A percentile compares a stretch with the other conserved stretches of the same genome.
Evolutionary conservation across 1,140 invertebrate species (phyloP).

Genomic region (Calosoma granatense): DNA sequence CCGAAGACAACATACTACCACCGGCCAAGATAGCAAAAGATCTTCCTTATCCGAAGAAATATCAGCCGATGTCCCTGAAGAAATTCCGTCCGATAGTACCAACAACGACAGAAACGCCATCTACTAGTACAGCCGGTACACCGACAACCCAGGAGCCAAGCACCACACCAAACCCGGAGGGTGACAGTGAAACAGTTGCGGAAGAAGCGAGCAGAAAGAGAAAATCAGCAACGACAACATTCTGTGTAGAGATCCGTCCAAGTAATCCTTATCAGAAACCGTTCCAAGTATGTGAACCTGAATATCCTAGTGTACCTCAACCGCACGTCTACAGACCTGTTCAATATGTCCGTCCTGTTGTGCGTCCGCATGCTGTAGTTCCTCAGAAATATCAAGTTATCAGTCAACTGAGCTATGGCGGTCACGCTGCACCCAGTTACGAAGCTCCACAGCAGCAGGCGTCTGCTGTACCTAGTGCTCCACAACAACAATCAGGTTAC

Average conservation of each 20-base stretch:
- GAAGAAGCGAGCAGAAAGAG: conserved; percentile 20
- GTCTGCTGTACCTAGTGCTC: neutral
- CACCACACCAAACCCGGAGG: neutral
- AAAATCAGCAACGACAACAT: conserved; percentile 31
- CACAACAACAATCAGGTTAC: neutral
- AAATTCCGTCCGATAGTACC: neutral
- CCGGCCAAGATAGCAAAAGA: neutral
- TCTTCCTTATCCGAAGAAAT: neutral
- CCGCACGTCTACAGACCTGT: conserved; percentile 3
- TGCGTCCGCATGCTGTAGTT: neutral
- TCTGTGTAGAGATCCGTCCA: conserved; percentile 33
- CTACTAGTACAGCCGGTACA: neutral
- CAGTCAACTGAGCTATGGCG: neutral
- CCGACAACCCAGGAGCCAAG: neutral
- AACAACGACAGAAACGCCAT: neutral
- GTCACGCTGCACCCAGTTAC: conserved; percentile 8
- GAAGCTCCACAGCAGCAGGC: conserved; percentile 9
- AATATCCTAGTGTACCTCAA: neutral
- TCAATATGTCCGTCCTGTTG: neutral
- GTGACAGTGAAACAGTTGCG: neutral
- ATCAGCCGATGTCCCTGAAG: neutral
- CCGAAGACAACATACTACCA: neutral
- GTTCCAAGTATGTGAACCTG: conserved; percentile 29
- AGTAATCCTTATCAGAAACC: conserved; percentile 27
- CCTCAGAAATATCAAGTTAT: conserved; percentile 6